Base-by-base conservation (phyloP, 1,140 invertebrate genomes). In the Yoshiicerus persimilis region DNA sequence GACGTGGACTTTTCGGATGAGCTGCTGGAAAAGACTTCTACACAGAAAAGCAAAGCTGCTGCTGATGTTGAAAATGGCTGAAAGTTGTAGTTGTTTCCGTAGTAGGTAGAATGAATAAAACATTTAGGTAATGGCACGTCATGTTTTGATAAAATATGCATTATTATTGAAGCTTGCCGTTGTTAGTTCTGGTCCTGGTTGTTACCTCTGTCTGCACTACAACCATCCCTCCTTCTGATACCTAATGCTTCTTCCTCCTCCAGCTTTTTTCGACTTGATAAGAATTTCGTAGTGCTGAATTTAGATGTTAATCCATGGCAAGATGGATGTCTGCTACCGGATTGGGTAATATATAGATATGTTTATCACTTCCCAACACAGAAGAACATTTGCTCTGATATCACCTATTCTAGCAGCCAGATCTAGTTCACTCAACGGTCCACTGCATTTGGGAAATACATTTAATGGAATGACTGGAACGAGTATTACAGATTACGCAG, bases 121-220 rank as follows among this genome's bases (percentile, higher is more conserved):
- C 84, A 85, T 85, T 47, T 85, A 25, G 47, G 84, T 85, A 85
- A 85, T 85, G 84, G 84, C 47, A 85, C 41, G 84, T 85, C 84
- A 85, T 85, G 39, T 62, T 62, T 47, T 62, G 23, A 85, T 85
- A 41, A 85, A 85, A 85, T 85, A 85, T 85, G 41, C 84, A 85
- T 85, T 85, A 32, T 85, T 38, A 41, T 83, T 41, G 34, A 41
- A 83, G 77, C 77, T 41, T 70, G 66, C 66, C 66, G 66, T 70
- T 70, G 66, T 70, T 70, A 30, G 66, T 32, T 83, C 32, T 83
- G 38, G 77, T 83, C 9, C 32, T 83, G 38, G 77, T 39, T 36
- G 77, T 83, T 83, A 36, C 32, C 32, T 83, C 32, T n/a, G 38
- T 36, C 23, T 38, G 20, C 34, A 23, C 38, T 38, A 4, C 25